These are phyloP conservation scores for Eueremaeus valkanovi DNA, from an alignment of 2,888 invertebrate species.

Conservation along the genomic window DNA sequence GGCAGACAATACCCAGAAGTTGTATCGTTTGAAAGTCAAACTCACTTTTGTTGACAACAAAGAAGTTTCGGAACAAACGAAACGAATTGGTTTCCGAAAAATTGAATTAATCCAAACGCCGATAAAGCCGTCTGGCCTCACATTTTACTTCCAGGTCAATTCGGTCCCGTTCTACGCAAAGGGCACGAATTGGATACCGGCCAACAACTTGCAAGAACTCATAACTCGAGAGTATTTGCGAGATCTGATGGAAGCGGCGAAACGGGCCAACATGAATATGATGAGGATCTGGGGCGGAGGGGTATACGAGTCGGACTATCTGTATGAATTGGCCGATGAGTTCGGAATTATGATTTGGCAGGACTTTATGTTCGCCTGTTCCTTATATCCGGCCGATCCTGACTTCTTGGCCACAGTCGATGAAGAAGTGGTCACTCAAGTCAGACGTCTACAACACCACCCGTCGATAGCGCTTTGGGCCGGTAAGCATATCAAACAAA, in stretches of 20 bases:
- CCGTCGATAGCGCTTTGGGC: slow-evolving; percentile 83
- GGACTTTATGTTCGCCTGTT: slow-evolving; percentile 94
- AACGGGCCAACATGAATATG: slow-evolving; percentile 81
- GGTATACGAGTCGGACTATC: slow-evolving; percentile 81
- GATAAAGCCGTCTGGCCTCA: slow-evolving; percentile 54
- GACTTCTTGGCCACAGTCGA: slow-evolving; percentile 69
- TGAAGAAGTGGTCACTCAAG: slow-evolving; percentile 74
- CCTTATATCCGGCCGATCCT: slow-evolving; percentile 77
- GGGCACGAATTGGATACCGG: slow-evolving; percentile 90
- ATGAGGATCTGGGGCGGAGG: slow-evolving; percentile 99
- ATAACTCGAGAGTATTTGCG: slow-evolving; percentile 60
- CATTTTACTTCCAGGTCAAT: slow-evolving; percentile 84
- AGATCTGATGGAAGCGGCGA: slow-evolving; percentile 64
- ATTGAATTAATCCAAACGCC: slow-evolving; percentile 70
- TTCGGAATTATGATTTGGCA: slow-evolving; percentile 94
- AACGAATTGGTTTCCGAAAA: slow-evolving; percentile 77
- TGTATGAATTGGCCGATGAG: slow-evolving; percentile 80
- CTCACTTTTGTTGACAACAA: slow-evolving; percentile 52
- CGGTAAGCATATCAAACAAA: too few species aligned
- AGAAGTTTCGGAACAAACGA: slow-evolving; percentile 53
- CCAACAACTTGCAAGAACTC: slow-evolving; percentile 73
- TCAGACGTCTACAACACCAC: slow-evolving; percentile 75
- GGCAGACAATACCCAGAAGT: slow-evolving; percentile 58
- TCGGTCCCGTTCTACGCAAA: slow-evolving; percentile 84
- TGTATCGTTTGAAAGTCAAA: slow-evolving; percentile 66